Evolutionary conservation across 2,888 invertebrate genomes (phyloP), one percentile per base, ranked within the genome.

Genomic region (Pherbina coryleti): DNA sequence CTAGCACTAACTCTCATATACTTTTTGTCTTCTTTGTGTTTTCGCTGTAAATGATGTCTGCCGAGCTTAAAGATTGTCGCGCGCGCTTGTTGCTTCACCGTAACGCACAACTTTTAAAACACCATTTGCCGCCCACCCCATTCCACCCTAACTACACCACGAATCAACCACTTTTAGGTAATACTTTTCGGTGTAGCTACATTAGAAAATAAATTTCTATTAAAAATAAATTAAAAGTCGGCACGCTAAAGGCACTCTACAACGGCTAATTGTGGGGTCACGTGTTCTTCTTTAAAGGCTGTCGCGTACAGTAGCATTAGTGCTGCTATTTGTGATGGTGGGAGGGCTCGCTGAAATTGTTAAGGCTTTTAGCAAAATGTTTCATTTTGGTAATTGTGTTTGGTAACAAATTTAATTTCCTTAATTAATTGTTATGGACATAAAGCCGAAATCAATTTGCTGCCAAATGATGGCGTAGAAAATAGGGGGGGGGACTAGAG

Each of bases 371-470:
- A 71, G 75, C 64, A 22, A 49, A 73, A n/a, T 71, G 31, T 28
- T 51, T 19, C 55, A 53, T 34, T 75, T 78, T 8, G 51, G 49
- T 75, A 76, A 79, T 78, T 76, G 69, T 62, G 28, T 76, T 78
- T 66, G 78, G 53, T 75, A 75, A 74, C 77, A 80, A 80, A 79
- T 79, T 80, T 77, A 80, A 82, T 82, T 83, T 82, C 77, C 81
- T 81, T 83, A 83, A 83, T 82, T 83, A 83, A 83, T 81, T 80
- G 78, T 82, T 81, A 82, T 83, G 80, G 81, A 79, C 72, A 62
- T 79, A 75, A 77, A 78, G 78, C 44, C 31, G 72, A 72, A 72
- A 72, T 72, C 55, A 72, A 72, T 72, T 72, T 28, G 49, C 25
- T 17, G 19, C 44, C 22, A 19, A 51, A 51, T 9, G 49, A 28